Conservation (phyloP, 1,140 invertebrate species). For the Hylyphantes graminicola region DNA sequence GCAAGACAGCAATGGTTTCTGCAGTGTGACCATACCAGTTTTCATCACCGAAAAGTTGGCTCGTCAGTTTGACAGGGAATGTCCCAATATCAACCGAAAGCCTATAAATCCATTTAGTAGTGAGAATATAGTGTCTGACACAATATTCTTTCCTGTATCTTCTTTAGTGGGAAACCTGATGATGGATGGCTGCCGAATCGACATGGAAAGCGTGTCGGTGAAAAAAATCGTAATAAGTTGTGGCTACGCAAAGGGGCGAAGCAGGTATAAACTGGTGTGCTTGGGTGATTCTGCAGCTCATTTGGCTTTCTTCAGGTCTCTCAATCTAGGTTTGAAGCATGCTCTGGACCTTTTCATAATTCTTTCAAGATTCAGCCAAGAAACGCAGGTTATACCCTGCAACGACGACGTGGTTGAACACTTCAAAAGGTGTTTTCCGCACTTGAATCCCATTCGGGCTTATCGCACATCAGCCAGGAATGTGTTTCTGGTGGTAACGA, state of each 20-base stretch:
- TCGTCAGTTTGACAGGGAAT: not conserved
- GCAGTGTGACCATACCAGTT: constrained; percentile 28
- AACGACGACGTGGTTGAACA: not conserved
- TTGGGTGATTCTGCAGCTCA: constrained; percentile 15
- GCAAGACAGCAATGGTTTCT: constrained; percentile 5
- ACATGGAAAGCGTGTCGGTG: constrained; percentile 17
- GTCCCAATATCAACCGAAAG: constrained; percentile 18
- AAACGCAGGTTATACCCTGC: not conserved
- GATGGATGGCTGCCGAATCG: constrained; percentile 11
- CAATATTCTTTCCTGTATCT: constrained; percentile 22
- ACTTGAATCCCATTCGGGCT: not conserved
- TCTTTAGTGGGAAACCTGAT: constrained; percentile 26
- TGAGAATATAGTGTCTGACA: constrained; percentile 1
- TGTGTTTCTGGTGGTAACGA: constrained; percentile 18
- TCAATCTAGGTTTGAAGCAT: constrained; percentile 30
- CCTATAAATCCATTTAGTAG: constrained; percentile 32
- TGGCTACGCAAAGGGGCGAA: constrained; percentile 10
- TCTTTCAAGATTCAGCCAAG: constrained; percentile 11
- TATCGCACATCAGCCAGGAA: constrained; percentile 7
- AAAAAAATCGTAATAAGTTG: constrained; percentile 35
- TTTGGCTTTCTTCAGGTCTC: constrained; percentile 30
- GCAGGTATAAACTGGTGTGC: constrained; percentile 1
- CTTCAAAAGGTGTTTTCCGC: constrained; percentile 3
- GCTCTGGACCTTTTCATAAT: constrained; percentile 29
- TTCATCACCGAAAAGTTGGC: constrained; percentile 21